phyloP scores from a whole-genome alignment of 1,140 invertebrate species.

The Leptinotarsa texana region DNA sequence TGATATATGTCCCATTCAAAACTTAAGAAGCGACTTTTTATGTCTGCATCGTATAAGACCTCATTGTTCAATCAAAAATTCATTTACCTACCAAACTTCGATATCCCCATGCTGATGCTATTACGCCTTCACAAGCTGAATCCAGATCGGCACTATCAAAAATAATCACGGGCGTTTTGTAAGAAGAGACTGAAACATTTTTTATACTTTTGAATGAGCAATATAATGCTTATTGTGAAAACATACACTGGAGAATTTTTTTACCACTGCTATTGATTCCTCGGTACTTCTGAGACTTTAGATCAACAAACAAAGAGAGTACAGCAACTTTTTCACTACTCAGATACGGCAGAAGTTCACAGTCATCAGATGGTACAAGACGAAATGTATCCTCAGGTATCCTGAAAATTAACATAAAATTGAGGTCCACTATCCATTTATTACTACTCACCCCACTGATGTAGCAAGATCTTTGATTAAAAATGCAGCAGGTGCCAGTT shows the following conservation, averaged over 20 bases:
- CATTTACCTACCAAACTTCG: constrained; percentile 59
- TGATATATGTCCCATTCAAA: neutral
- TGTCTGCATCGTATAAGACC: no score
- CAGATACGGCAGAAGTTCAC: constrained; percentile 32
- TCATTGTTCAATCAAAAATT: no score
- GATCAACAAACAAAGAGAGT: constrained; percentile 32
- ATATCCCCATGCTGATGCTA: constrained; percentile 62
- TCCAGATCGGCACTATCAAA: constrained; percentile 65
- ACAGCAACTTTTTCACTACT: constrained; percentile 27
- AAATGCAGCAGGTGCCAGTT: constrained; percentile 33
- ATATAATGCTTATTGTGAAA: neutral
- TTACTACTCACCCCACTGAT: constrained; percentile 46
- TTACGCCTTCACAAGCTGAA: constrained; percentile 62
- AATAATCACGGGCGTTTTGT: constrained; percentile 61
- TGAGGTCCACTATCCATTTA: neutral
- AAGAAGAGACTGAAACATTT: constrained; percentile 33
- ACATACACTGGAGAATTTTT: constrained; percentile 37
- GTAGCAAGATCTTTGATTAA: constrained; percentile 43
- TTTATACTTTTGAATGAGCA: neutral
- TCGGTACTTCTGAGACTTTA: constrained; percentile 30
- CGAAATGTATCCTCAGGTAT: constrained; percentile 35
- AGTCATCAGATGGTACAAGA: constrained; percentile 33
- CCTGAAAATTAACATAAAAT: constrained; percentile 31
- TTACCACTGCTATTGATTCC: constrained; percentile 29
- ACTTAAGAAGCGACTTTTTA: neutral